Base-by-base conservation (phyloP, 2,113 vertebrate species). In the Camelus dromedarius region DNA sequence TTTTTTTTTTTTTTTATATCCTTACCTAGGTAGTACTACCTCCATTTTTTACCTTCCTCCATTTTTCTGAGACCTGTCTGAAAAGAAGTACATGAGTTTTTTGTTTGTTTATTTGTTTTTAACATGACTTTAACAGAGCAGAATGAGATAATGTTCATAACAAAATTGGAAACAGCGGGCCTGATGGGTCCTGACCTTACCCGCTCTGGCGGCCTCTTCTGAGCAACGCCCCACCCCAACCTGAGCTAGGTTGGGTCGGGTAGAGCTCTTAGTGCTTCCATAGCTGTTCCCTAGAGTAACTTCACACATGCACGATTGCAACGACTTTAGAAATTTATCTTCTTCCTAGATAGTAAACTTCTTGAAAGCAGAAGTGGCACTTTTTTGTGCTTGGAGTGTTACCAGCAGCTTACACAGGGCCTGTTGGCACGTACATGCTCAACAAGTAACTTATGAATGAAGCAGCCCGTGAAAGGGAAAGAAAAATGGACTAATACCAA, bases 401-500 rank as follows among this genome's bases (percentile, higher is more conserved):
- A 73, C 35, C 16, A 48, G 82, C 18, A 19, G 32, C 38, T 60
- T 24, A 62, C 9, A 52, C 0, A 28, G 32, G 38, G 19, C 24
- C 38, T 89, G 1, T 66, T 42, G 67, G 28, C 66, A 88, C 0
- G 14, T 20, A 70, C 0, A 0, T 56, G 8, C 46, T 79, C 48
- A 83, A 54, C 38, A 69, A 18, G 6, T 35, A 80, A 84, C 52
- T 91, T 82, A 91, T 70, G 22, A 73, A 67, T 16, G 32, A 70
- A 89, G 60, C 89, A 7, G 48, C 42, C 22, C 75, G 24, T 62
- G 26, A 79, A 81, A 76, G 18, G 73, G 24, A 75, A 96, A 91
- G 64, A 75, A 66, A 95, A 96, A 89, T n/a, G 22, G 67, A n/a
- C 69, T 26, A 67, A 88, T 84, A 56, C 10, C 30, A 91, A 84